A percentile compares a stretch with the other conserved stretches of the same genome.
Evolutionary conservation across 2,113 vertebrate genomes (phyloP).

Genomic region (Psammodynastes pulverulentus): DNA sequence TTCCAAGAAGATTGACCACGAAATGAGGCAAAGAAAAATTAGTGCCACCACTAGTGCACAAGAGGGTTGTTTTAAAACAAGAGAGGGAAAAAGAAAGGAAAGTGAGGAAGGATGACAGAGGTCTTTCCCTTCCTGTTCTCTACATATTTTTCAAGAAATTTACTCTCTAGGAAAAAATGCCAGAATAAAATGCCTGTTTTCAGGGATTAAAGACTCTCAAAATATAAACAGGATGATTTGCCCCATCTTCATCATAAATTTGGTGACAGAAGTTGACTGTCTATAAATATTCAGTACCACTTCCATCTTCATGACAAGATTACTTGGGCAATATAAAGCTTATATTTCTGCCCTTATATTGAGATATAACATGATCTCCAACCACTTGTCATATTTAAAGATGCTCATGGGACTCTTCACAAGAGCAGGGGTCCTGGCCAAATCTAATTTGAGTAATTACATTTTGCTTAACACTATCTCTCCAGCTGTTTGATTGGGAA

Average conservation of each 20-base stretch:
- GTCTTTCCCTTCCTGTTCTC: neutral
- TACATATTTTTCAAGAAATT: neutral
- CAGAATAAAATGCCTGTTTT: neutral
- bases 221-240: neutral
- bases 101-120: neutral
- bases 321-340: constrained; percentile 15
- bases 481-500: constrained; percentile 12
- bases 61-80: neutral
- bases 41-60: neutral
- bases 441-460: constrained; percentile 29
- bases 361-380: neutral
- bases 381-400: constrained; percentile 28
- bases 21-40: neutral
- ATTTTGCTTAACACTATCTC: constrained; percentile 31
- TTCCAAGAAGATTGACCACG: neutral
- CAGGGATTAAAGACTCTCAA: neutral
- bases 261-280: neutral
- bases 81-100: neutral
- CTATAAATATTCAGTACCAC: neutral
- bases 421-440: neutral
- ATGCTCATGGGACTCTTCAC: constrained; percentile 31
- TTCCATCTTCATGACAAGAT: constrained; percentile 22
- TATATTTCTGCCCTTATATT: constrained; percentile 4
- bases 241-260: neutral
- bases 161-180: neutral